Evolutionary conservation across 2,888 invertebrate genomes (phyloP).

Genomic region (Helicoverpa assulta): DNA sequence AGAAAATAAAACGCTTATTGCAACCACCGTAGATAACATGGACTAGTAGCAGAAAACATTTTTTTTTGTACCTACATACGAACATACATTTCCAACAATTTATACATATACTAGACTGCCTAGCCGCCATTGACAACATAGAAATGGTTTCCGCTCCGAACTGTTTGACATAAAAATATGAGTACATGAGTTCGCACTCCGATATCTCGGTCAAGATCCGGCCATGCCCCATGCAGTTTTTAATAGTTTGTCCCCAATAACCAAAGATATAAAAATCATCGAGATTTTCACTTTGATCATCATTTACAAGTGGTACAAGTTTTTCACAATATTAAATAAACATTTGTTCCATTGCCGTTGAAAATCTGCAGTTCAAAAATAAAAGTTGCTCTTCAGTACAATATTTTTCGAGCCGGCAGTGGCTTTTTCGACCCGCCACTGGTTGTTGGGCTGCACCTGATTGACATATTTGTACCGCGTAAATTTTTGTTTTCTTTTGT

Average conservation of each 20-base stretch:
- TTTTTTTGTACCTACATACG: neutral
- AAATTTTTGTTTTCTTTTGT: conserved; percentile 21
- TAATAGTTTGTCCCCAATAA: conserved; percentile 52
- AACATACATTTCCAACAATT: conserved; percentile 1
- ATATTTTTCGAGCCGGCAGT: neutral
- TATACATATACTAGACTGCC: conserved; percentile 14
- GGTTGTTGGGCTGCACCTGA: conserved; percentile 10
- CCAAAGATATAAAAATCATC: conserved; percentile 35
- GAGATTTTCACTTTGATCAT: conserved; percentile 50
- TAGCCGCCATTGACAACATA: conserved; percentile 52
- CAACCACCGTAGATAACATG: neutral
- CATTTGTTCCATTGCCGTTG: conserved; percentile 2
- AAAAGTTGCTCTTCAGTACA: conserved; percentile 1
- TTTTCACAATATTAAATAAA: conserved; percentile 22
- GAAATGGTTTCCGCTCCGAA: conserved; percentile 61
- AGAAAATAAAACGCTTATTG: neutral
- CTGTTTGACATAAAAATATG: conserved; percentile 66
- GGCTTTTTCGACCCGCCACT: neutral
- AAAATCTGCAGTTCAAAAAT: conserved; percentile 1
- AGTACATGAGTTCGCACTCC: conserved; percentile 69
- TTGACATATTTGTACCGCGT: conserved; percentile 29
- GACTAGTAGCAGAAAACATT: neutral
- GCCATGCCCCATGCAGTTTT: conserved; percentile 53
- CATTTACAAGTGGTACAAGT: conserved; percentile 53
- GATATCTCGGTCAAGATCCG: conserved; percentile 72